Evolutionary conservation across 2,797 vertebrate genomes (phyloP).

Genomic region (Macropus fuliginosus): DNA sequence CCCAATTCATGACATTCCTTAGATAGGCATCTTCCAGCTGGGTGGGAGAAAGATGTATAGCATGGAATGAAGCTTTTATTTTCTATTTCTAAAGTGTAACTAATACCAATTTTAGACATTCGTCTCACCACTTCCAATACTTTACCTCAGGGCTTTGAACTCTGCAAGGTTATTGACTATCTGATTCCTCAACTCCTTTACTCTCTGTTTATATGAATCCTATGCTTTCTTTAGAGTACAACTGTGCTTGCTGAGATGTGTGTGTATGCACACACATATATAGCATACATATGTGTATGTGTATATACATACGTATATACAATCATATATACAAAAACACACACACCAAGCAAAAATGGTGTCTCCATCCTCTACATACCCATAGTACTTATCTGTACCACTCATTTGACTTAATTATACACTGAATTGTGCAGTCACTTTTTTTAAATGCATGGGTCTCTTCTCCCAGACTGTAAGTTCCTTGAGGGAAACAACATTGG

Average conservation of each 20-base stretch:
- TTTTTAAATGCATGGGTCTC: neutral
- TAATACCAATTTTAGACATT: neutral
- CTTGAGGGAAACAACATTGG: neutral
- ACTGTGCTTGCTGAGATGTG: neutral
- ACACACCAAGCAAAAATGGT: neutral
- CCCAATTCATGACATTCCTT: neutral
- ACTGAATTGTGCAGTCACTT: neutral
- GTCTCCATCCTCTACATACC: neutral
- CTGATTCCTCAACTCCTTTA: neutral
- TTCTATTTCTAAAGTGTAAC: neutral
- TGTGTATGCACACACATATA: neutral
- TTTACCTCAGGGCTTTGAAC: neutral
- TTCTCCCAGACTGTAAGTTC: neutral
- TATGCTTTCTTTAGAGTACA: neutral
- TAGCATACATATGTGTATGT: too few relatives aligned
- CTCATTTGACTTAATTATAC: neutral
- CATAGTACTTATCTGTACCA: neutral
- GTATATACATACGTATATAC: accelerated
- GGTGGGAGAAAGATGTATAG: neutral
- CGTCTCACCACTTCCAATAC: neutral
- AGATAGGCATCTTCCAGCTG: neutral
- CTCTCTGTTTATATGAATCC: neutral
- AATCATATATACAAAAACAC: neutral
- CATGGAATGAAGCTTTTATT: neutral
- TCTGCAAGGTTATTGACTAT: neutral